Evolutionary conservation across 2,113 vertebrate species (phyloP), one percentile per base, ranked within the genome.

Genomic region (Heterocephalus glaber): DNA sequence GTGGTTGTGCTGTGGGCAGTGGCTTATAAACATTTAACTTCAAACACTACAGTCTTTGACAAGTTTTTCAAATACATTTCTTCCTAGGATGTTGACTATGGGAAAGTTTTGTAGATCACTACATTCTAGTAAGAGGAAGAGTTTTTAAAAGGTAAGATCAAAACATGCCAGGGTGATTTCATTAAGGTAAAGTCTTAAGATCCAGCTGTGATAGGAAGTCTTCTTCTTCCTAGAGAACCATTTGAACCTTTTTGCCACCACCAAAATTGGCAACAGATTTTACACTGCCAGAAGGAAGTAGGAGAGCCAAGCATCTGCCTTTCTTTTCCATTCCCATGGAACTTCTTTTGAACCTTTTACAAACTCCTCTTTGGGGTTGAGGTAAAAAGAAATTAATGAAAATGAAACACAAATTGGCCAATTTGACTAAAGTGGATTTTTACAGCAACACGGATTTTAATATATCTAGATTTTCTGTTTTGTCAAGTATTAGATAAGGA

Each of bases 361-460:
- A 17, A 52, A 85, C 49, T 44, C 7, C 4, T 77, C 22, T 80
- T 65, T 82, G 35, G 28, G 30, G 22, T 79, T 54, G 44, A 84
- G 74, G 22, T 70, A 77, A 83, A 84, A 30, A 90, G 12, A 95
- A 82, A 95, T 26, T 66, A 92, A 84, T 85, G 68, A 58, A 77
- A 54, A 16, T 17, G 0, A 61, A 81, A 91, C 22, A 91, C 22
- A 91, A 89, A 83, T 72, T 85, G 33, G 22, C 81, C 24, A 68
- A 8, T 90, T 92, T 63, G 49, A 92, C 72, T 76, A n/a, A 76
- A 80, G 61, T 54, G 35, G 8, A 17, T 26, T 74, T 83, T 86
- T 81, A 11, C 44, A 95, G 84, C 28, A 90, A 68, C 44, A 63
- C 16, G 35, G 60, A 68, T 82, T 85, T 47, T 85, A 85, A 86